phyloP scores from a whole-genome alignment of 1,140 invertebrate genomes.

The Cotesia typhae region DNA sequence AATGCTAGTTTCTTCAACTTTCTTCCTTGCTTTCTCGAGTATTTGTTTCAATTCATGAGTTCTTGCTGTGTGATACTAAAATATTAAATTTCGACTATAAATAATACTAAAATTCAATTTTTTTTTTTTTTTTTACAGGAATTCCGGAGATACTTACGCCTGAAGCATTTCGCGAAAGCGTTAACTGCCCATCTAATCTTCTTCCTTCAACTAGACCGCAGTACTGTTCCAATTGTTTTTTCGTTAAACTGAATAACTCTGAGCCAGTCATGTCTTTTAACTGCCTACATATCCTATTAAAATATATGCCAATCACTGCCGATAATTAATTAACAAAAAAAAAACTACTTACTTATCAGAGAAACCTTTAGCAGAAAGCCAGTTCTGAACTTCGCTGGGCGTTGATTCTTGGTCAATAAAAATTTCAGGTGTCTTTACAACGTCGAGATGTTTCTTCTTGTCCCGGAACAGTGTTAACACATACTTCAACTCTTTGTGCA shows the following conservation, averaged over 20 bases:
- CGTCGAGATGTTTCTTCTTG: constrained; percentile 68
- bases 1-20: constrained; percentile 60
- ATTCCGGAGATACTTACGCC: constrained; percentile 70
- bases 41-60: constrained; percentile 74
- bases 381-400: constrained; percentile 75
- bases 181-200: constrained; percentile 78
- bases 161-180: constrained; percentile 78
- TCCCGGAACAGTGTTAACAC: constrained; percentile 72
- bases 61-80: constrained; percentile 74
- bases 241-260: constrained; percentile 75
- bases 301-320: background rate
- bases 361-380: constrained; percentile 82
- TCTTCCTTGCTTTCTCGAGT: constrained; percentile 72
- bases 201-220: constrained; percentile 76
- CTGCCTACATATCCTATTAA: constrained; percentile 68
- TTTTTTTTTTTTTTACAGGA: background rate
- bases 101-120: constrained; percentile 25
- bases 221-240: constrained; percentile 72
- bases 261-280: constrained; percentile 74
- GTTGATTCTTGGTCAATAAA: constrained; percentile 75
- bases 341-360: constrained; percentile 61
- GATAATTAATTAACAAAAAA: background rate
- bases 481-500: constrained; percentile 77
- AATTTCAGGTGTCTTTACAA: constrained; percentile 76
- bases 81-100: constrained; percentile 32